Evolutionary conservation across 2,888 invertebrate species (phyloP), one percentile per base, ranked within the genome.

Genomic region (Cecidostiba fungosa): DNA sequence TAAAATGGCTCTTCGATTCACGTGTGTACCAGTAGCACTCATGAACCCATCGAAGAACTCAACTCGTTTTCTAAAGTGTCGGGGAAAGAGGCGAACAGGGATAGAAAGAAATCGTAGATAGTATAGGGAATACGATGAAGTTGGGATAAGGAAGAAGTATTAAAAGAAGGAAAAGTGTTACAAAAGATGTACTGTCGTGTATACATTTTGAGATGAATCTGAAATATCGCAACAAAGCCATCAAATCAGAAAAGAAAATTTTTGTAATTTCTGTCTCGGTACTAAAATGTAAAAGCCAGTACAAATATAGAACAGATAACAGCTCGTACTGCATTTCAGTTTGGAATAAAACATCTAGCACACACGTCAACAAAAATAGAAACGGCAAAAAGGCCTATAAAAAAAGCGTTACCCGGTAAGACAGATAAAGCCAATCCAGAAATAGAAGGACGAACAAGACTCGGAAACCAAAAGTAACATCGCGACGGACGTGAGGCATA

Each of bases 391-490:
- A 54, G 19, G 0, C 5, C 3, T 54, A 16, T n/a, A n/a, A 54
- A 62, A 62, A 62, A 50, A 50, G 19, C 12, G 26, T 23, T 23
- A 26, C 23, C 10, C 23, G 23, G 19, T 26, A 12, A 62, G 66
- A 66, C 26, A 14, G 66, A 66, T 26, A 66, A 66, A 66, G 66
- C 23, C 26, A 29, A 66, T 66, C 26, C n/a, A 66, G 23, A 29
- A 66, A 23, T 29, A 26, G 66, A n/a, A 36, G 23, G n/a, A 32
- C 19, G 29, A 50, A 14, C 50, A 36, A 77, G 77, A 59, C 16
- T 32, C 12, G 36, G n/a, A 77, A 77, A 59, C 59, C 59, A 36
- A 77, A 77, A 59, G 32, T 36, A 32, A 36, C 77, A 39, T 12
- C 23, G 66, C 72, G 39, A 72, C n/a, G n/a, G 36, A 72, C 72